Conservation (phyloP, 2,113 vertebrate species). For the Cynocephalus volans region DNA sequence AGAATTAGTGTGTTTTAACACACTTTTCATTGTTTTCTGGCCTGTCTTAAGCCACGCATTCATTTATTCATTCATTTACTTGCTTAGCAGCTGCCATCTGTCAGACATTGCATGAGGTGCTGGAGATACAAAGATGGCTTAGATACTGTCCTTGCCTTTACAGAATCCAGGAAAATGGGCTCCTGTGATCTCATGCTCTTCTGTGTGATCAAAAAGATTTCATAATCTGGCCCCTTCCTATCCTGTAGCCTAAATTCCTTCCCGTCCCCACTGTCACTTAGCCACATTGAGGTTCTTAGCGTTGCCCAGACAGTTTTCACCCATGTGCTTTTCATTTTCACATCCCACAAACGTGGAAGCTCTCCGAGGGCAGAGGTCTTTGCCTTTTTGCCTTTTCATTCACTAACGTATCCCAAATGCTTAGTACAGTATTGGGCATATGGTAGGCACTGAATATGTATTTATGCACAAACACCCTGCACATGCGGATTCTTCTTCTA, state of each 20-base stretch:
- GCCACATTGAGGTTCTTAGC: background rate
- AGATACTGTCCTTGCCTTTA: background rate
- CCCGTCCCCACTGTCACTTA: background rate
- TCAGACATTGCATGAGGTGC: background rate
- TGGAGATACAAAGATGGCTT: background rate
- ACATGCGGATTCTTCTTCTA: background rate
- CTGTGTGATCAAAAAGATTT: background rate
- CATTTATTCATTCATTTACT: background rate
- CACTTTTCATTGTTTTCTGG: background rate
- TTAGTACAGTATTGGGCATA: background rate
- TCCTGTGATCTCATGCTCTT: background rate
- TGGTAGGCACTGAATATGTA: background rate
- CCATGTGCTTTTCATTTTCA: fast-evolving
- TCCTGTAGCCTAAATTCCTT: too few relatives aligned
- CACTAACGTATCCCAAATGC: background rate
- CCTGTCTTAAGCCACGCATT: background rate
- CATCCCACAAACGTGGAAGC: background rate
- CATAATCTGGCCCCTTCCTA: background rate
- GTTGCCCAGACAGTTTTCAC: background rate
- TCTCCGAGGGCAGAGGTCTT: too few relatives aligned
- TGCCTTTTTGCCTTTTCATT: background rate
- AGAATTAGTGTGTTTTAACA: background rate
- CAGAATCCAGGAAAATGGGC: background rate
- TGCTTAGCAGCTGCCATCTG: background rate
- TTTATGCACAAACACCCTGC: too few relatives aligned